Evolutionary conservation across 2,113 vertebrate species (phyloP), one percentile per base, ranked within the genome.

Genomic region (Leptobrachium leishanense): DNA sequence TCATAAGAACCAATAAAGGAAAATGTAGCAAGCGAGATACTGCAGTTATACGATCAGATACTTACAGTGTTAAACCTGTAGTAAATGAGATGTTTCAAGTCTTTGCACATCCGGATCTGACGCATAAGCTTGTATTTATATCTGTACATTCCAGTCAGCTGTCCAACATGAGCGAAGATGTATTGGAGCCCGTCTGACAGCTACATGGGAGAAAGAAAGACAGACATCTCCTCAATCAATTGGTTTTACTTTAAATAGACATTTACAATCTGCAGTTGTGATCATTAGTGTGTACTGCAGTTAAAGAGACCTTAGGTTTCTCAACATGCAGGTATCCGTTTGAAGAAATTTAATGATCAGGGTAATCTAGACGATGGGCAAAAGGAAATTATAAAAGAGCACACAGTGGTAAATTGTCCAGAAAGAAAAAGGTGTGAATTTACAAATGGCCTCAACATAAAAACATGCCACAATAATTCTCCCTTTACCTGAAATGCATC

Each of bases 111-210:
- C 1, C 98, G 92, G 83, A 99, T 99, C 87, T 99, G 98, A 84
- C 98, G 92, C 98, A 99, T 99, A 84, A 99, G 86, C 87, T 99
- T 99, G 92, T 99, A 99, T 74, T 99, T 99, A 91, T 99, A 99
- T 1, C 98, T 90, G 89, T 99, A 99, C 98, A 99, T 99, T 71
- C 98, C 98, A 0, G 98, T 99, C 89, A 99, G 91, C 87, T 99
- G 98, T 62, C 98, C 98, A 62, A 99, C 98, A 0, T 99, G 98
- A 77, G 98, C 98, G 46, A 99, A 99, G 90, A 99, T 99, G 88
- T 99, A 99, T 90, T 99, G 98, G 83, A 99, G 86, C 0, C 98
- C 98, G 44, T 99, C 98, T 50, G 97, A 76, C 88, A 99, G 81
- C 98, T 99, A 85, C 54, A 88, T 88, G 55, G 55, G 3, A 59